Evolutionary conservation across 2,888 invertebrate genomes (phyloP), one percentile per base, ranked within the genome.

Genomic region (Microctonus hyperodae): DNA sequence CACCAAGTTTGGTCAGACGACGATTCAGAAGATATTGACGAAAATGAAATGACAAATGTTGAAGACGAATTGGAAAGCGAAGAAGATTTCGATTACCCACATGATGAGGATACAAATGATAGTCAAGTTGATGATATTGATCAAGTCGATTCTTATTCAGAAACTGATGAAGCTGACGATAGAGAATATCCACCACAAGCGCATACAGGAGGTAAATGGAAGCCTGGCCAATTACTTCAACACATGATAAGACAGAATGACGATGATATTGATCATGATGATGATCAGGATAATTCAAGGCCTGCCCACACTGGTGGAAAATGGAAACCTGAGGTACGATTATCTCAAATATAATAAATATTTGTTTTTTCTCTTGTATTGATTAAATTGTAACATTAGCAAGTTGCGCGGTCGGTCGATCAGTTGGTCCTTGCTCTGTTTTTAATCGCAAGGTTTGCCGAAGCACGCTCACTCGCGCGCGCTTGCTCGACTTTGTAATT

Each of bases 121-220:
- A 79, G 75, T 59, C 63, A 71, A 11, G 87, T 86, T 28, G 84
- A 81, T 13, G 82, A 84, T 28, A 73, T 79, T 1, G 84, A 79
- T 4, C 88, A 88, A 2, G 89, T 89, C 0, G 90, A 89, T 51
- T 86, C 86, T 0, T 88, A 88, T 56, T 87, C 88, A 1, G 88
- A 88, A 28, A 76, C 76, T 51, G 79, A 79, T 11, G 75, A 76
- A 13, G 80, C 78, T 35, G 85, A 84, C n/a, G 83, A 84, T 60
- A 80, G 81, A 44, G 81, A 87, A 60, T 85, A 85, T 28, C 88
- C 89, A 7, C 88, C 88, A 1, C 82, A 85, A 40, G 84, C 86
- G 16, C 88, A 89, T 69, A 90, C 89, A 4, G 91, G 89, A 0
- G 90, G 89, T 1, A 93, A 93, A 81, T 93, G 93, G 93, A 91